phyloP scores from a whole-genome alignment of 2,113 vertebrate species.

The Calyptomena viridis region DNA sequence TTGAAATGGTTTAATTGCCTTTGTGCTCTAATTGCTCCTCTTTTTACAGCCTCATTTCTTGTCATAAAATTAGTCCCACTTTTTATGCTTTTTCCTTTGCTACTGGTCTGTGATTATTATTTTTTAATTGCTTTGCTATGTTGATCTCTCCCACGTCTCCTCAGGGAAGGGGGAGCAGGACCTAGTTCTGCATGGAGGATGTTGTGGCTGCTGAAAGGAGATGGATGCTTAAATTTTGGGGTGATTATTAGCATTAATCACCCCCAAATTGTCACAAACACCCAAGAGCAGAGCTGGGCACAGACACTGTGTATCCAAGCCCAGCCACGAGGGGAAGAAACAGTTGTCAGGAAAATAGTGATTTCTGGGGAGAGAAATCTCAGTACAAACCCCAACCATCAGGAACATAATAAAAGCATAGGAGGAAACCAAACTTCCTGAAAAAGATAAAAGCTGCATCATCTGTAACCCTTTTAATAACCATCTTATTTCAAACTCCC shows the following conservation, averaged over 20 bases:
- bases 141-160: not conserved
- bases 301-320: accelerated
- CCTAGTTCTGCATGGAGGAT: accelerated
- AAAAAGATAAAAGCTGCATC: not conserved
- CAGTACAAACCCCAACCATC: not conserved
- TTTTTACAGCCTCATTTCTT: conserved; percentile 53
- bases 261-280: accelerated
- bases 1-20: conserved; percentile 39
- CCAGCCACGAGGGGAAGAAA: accelerated
- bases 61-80: conserved; percentile 46
- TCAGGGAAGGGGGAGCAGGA: not conserved
- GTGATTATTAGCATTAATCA: not conserved
- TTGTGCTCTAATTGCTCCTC: conserved; percentile 60
- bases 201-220: not conserved
- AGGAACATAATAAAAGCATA: not conserved
- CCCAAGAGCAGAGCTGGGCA: not conserved
- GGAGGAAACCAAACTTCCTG: not conserved
- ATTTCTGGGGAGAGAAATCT: not conserved
- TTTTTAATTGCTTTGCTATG: conserved; percentile 35
- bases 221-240: accelerated
- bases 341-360: accelerated
- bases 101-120: conserved; percentile 23
- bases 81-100: conserved; percentile 26
- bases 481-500: not conserved
- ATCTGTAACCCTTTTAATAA: not conserved